These are phyloP conservation scores for Drosophila trapezifrons DNA, from an alignment of 1,140 invertebrate species.

Conservation along the genomic window DNA sequence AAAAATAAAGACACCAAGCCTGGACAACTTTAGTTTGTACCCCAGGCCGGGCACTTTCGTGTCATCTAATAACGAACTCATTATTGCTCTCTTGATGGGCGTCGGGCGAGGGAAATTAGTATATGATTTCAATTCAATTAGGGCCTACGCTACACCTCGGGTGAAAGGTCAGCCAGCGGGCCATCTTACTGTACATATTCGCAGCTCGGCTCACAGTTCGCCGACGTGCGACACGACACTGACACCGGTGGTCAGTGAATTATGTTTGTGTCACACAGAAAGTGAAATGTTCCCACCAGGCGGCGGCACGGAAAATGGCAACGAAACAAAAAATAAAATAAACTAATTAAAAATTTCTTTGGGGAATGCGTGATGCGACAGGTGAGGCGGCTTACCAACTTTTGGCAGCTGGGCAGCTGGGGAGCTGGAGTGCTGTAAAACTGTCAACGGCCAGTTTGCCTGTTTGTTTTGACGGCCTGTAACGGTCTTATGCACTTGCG, in stretches of 20 bases:
- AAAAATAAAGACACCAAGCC: constrained; percentile 1
- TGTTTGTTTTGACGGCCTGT: constrained; percentile 43
- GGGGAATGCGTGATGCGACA: constrained; percentile 35
- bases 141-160: not conserved
- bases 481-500: constrained; percentile 56
- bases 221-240: constrained; percentile 47
- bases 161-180: constrained; percentile 36
- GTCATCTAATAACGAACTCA: constrained; percentile 27
- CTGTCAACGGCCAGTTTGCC: constrained; percentile 22
- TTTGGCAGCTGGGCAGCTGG: constrained; percentile 3
- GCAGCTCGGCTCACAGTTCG: constrained; percentile 17
- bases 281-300: constrained; percentile 64
- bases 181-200: constrained; percentile 6
- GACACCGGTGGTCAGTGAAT: constrained; percentile 33
- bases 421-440: constrained; percentile 16
- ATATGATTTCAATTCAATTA: constrained; percentile 45
- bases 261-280: constrained; percentile 29
- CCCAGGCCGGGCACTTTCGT: not conserved
- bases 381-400: constrained; percentile 8
- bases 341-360: constrained; percentile 67
- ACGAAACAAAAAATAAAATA: constrained; percentile 41
- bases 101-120: constrained; percentile 29
- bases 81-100: constrained; percentile 11
- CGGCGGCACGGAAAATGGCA: constrained; percentile 22
- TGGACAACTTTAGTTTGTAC: not conserved